Evolutionary conservation across 1,140 invertebrate species (phyloP).

Genomic region (Drosophila chauvacae): DNA sequence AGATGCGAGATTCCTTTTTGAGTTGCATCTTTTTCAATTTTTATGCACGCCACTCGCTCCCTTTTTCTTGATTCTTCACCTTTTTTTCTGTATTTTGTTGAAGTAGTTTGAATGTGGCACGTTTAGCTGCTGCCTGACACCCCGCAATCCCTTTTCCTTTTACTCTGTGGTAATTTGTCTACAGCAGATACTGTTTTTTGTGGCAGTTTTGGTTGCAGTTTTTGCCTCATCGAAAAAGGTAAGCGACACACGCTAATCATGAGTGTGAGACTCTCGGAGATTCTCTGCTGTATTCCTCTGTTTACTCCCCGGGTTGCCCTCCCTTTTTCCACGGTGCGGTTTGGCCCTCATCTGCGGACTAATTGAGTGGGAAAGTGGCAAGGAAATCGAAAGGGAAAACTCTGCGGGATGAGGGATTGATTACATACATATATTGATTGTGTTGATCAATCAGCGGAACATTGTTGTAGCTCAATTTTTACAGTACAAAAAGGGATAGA

Average conservation of each 20-base stretch:
- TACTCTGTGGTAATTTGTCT: slow-evolving; percentile 69
- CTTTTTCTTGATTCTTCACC: slow-evolving; percentile 45
- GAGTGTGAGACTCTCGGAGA: slow-evolving; percentile 42
- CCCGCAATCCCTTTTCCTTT: slow-evolving; percentile 16
- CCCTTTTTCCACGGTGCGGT: slow-evolving; percentile 26
- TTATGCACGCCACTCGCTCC: slow-evolving; percentile 67
- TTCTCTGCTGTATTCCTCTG: slow-evolving; percentile 6
- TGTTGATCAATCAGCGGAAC: slow-evolving; percentile 24
- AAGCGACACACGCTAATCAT: slow-evolving; percentile 68
- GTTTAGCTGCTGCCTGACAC: slow-evolving; percentile 45
- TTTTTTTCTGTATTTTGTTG: slow-evolving; percentile 35
- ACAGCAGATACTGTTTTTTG: slow-evolving; percentile 46
- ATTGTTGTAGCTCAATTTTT: slow-evolving; percentile 26
- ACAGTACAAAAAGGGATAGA: background rate
- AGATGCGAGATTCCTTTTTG: slow-evolving; percentile 63
- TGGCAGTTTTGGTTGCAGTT: slow-evolving; percentile 23
- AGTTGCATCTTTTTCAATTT: slow-evolving; percentile 78
- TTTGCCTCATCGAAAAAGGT: slow-evolving; percentile 36
- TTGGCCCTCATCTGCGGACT: slow-evolving; percentile 39
- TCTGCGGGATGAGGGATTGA: slow-evolving; percentile 31
- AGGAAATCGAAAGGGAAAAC: slow-evolving; percentile 44
- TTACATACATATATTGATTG: slow-evolving; percentile 24
- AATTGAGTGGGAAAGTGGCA: slow-evolving; percentile 62
- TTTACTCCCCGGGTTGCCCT: background rate
- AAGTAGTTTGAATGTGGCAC: slow-evolving; percentile 80